These are phyloP conservation scores for Podocnemis expansa DNA, from an alignment of 2,113 vertebrate genomes.

Conservation along the genomic window DNA sequence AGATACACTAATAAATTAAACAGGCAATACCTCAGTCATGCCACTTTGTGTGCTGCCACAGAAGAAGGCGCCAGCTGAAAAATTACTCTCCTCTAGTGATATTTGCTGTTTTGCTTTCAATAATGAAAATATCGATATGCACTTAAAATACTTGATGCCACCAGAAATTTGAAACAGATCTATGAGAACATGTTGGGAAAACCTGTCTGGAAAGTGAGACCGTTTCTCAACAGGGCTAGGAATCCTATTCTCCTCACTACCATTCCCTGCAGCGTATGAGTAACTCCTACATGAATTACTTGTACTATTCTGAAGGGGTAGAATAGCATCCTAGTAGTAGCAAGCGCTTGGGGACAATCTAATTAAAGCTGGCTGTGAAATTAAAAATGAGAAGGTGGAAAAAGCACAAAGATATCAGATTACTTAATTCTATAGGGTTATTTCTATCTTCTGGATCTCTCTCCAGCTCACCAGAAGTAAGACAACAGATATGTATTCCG, in stretches of 20 bases:
- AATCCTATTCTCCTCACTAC: background rate
- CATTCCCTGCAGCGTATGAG: background rate
- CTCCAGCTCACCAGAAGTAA: background rate
- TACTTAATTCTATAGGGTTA: background rate
- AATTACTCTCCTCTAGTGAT: constrained; percentile 53
- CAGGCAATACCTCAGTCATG: constrained; percentile 52
- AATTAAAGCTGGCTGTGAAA: background rate
- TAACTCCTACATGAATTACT: background rate
- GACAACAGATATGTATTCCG: background rate
- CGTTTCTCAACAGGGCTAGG: background rate
- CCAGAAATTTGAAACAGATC: constrained; percentile 6
- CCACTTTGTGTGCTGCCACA: constrained; percentile 40
- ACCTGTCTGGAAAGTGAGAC: constrained; percentile 30
- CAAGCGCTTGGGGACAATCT: background rate
- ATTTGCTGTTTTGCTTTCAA: constrained; percentile 60
- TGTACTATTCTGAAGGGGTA: background rate
- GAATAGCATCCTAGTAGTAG: background rate
- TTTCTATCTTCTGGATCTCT: background rate
- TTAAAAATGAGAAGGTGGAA: background rate
- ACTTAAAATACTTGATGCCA: constrained; percentile 27
- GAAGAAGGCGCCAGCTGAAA: constrained; percentile 62
- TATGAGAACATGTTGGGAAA: constrained; percentile 5
- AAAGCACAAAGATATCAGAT: fast-evolving
- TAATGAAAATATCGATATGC: constrained; percentile 63
- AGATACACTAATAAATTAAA: constrained; percentile 79